Evolutionary conservation across 23 tunicate species (phyloP).

Genomic region (Botrylloides violaceus): DNA sequence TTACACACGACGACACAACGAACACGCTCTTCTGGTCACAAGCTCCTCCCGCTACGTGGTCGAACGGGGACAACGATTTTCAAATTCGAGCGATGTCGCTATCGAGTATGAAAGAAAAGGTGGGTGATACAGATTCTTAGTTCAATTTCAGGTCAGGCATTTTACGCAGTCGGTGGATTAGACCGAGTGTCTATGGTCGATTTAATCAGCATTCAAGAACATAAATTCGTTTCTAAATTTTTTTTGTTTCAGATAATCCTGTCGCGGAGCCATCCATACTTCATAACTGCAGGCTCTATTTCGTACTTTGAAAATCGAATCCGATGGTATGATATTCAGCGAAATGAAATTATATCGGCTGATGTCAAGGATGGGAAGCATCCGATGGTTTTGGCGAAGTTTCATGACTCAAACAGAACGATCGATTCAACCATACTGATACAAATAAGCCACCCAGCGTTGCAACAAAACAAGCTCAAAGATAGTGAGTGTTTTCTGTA

Average conservation of each 20-base stretch:
- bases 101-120: neutral
- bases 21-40: constrained; percentile 11
- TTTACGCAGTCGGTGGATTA: too few species aligned
- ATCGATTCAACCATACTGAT: neutral
- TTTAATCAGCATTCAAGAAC: too few species aligned
- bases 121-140: too few species aligned
- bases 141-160: too few species aligned
- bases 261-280: neutral
- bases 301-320: constrained; percentile 3
- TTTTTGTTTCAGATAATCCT: neutral
- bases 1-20: constrained; percentile 11
- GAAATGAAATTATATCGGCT: constrained; percentile 6
- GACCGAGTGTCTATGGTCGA: too few species aligned
- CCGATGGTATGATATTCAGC: constrained; percentile 5
- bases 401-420: neutral
- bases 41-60: neutral
- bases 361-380: constrained; percentile 3
- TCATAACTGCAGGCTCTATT: neutral
- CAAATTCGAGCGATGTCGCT: constrained; percentile 3
- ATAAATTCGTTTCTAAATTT: too few species aligned
- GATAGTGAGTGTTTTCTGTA: neutral
- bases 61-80: neutral
- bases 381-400: neutral
- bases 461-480: neutral
- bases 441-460: neutral